Evolutionary conservation across 2,113 vertebrate genomes (phyloP).

Genomic region (Emydura subglobosa): DNA sequence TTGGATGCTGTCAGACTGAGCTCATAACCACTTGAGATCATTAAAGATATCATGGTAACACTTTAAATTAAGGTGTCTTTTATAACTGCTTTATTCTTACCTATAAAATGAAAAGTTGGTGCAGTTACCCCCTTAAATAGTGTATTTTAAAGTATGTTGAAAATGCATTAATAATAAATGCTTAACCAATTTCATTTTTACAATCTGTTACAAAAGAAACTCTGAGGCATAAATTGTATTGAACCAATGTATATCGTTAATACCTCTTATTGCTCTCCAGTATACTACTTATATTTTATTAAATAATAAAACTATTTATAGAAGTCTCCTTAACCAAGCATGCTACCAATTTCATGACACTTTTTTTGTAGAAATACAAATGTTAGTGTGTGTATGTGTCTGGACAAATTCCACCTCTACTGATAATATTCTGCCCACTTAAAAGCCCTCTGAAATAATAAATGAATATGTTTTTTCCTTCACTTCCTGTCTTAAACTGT

Average conservation of each 20-base stretch:
- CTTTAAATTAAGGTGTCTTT: background rate
- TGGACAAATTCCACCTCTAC: background rate
- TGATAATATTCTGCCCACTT: background rate
- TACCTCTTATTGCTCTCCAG: background rate
- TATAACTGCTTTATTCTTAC: background rate
- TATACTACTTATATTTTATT: background rate
- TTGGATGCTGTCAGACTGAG: rapidly evolving
- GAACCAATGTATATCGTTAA: background rate
- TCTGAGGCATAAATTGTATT: conserved; percentile 25
- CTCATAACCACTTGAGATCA: background rate
- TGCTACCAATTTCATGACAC: background rate
- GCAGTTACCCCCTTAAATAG: background rate
- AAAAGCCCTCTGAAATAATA: background rate
- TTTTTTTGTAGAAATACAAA: rapidly evolving
- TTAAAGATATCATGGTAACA: background rate
- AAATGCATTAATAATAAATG: conserved; percentile 42
- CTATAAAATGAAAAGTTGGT: background rate
- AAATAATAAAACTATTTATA: background rate
- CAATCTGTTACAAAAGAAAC: conserved; percentile 16
- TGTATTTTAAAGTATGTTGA: background rate
- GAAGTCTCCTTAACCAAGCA: background rate
- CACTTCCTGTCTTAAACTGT: background rate
- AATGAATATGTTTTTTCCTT: background rate
- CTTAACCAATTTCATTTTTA: background rate
- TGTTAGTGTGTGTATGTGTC: background rate